These are phyloP conservation scores for Poecilia wingei DNA, from an alignment of 2,797 vertebrate species.

Conservation along the genomic window DNA sequence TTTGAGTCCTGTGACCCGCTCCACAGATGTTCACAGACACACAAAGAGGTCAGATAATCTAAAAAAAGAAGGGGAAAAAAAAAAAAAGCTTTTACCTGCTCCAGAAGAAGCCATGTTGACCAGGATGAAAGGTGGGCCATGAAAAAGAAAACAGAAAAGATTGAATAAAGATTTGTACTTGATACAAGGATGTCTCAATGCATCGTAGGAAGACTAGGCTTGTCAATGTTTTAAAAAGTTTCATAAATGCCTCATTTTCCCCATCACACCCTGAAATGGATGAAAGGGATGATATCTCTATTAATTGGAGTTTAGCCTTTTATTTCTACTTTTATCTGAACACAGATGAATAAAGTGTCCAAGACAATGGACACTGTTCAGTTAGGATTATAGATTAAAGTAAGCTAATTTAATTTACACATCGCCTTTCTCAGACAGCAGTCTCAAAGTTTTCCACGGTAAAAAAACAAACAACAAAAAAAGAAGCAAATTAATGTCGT, in stretches of 20 bases:
- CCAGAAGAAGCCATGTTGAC: conserved; percentile 17
- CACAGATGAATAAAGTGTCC: not conserved
- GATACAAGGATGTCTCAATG: conserved; percentile 1
- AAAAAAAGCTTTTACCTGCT: conserved; percentile 64
- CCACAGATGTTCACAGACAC: conserved; percentile 38
- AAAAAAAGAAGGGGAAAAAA: not conserved
- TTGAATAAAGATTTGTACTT: conserved; percentile 37
- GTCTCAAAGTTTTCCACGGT: no score
- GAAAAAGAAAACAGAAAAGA: conserved; percentile 44
- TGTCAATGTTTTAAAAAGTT: not conserved
- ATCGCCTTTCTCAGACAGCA: no score
- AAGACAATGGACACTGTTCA: not conserved
- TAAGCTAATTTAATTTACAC: no score
- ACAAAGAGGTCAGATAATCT: conserved; percentile 9
- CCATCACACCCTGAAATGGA: not conserved
- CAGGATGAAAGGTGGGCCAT: conserved; percentile 28
- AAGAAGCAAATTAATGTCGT: not conserved
- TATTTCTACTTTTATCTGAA: not conserved
- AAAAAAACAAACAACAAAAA: no score
- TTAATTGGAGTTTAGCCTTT: not conserved
- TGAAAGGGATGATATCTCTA: not conserved
- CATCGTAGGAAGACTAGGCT: not conserved
- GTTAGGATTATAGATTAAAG: no score
- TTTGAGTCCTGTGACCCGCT: conserved; percentile 27
- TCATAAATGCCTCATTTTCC: not conserved